phyloP scores from a whole-genome alignment of 1,140 invertebrate genomes.

The Neodiprion virginianus region DNA sequence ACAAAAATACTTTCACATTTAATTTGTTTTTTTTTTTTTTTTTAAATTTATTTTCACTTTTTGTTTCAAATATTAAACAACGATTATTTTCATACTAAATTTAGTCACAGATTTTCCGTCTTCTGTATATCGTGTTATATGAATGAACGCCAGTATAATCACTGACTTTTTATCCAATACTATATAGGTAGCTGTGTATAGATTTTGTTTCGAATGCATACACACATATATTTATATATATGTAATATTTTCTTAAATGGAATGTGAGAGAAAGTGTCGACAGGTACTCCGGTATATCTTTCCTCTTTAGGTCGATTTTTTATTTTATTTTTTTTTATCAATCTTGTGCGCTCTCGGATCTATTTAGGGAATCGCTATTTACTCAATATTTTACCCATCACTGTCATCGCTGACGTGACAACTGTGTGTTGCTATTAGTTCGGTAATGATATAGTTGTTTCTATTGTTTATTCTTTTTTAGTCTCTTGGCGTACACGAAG shows the following conservation, averaged over 20 bases:
- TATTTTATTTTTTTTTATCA: not conserved
- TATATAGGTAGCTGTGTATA: not conserved
- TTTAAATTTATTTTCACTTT: not conserved
- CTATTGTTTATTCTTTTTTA: not conserved
- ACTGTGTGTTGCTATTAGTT: not conserved
- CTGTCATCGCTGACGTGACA: too few relatives aligned
- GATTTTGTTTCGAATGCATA: not conserved
- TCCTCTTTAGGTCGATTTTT: not conserved
- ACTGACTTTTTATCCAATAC: not conserved
- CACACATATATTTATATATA: not conserved
- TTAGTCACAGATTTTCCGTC: not conserved
- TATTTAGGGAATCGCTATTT: not conserved
- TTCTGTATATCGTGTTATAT: not conserved
- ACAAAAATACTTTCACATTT: not conserved
- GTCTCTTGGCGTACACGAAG: not conserved
- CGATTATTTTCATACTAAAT: not conserved
- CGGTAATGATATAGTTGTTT: not conserved
- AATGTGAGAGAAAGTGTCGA: too few relatives aligned
- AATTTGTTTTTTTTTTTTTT: too few relatives aligned
- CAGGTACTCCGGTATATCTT: too few relatives aligned
- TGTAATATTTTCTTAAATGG: not conserved
- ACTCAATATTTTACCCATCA: too few relatives aligned
- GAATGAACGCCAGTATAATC: not conserved
- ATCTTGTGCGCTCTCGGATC: not conserved
- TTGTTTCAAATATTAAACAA: not conserved